These are phyloP conservation scores for Halcyon leucocephala DNA, from an alignment of 2,797 vertebrate genomes.

Conservation along the genomic window DNA sequence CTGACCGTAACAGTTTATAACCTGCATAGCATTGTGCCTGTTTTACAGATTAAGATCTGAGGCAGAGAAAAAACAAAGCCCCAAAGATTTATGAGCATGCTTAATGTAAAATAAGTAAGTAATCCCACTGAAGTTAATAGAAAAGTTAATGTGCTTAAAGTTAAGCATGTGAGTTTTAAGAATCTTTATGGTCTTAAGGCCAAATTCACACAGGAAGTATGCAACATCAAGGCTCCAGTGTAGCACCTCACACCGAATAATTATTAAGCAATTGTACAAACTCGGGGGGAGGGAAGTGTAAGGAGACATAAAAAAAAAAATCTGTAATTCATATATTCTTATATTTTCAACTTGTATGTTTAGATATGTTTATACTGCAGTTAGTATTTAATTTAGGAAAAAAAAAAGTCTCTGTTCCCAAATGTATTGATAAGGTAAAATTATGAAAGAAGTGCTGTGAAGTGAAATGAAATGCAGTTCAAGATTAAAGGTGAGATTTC, in stretches of 20 bases:
- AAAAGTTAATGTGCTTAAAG: slow-evolving; percentile 73
- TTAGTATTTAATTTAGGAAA: background rate
- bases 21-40: slow-evolving; percentile 55
- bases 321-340: background rate
- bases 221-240: background rate
- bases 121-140: slow-evolving; percentile 73
- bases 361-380: background rate
- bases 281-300: too few relatives aligned
- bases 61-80: slow-evolving; percentile 61
- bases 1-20: slow-evolving; percentile 57
- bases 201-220: slow-evolving; percentile 66
- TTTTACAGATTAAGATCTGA: slow-evolving; percentile 67
- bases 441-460: background rate
- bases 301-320: background rate
- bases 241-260: slow-evolving; percentile 14
- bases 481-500: background rate
- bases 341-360: background rate
- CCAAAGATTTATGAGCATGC: slow-evolving; percentile 37
- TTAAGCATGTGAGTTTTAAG: slow-evolving; percentile 71
- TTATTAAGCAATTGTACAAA: background rate
- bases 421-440: background rate
- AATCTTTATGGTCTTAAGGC: slow-evolving; percentile 59
- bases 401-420: background rate
- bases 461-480: background rate
- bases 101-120: slow-evolving; percentile 60